Conservation (phyloP, 2,797 vertebrate genomes). For the Siniperca undulata region DNA sequence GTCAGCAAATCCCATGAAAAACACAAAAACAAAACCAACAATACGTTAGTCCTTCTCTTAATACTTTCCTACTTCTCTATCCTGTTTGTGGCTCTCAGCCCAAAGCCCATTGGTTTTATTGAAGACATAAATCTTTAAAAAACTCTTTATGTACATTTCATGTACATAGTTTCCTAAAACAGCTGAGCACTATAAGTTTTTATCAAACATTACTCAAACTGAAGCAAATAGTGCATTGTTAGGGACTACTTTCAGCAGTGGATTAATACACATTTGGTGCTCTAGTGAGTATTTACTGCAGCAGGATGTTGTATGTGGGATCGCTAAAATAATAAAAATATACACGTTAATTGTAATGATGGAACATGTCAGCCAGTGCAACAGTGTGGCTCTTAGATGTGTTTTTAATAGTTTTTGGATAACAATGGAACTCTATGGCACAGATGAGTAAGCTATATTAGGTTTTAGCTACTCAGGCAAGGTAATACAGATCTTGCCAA, state of each 20-base stretch:
- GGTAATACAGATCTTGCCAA: background rate
- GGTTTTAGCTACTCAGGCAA: background rate
- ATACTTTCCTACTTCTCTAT: background rate
- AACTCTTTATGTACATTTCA: background rate
- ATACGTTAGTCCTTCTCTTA: background rate
- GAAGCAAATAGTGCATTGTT: background rate
- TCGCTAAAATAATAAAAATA: too few species aligned
- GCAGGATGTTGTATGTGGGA: background rate
- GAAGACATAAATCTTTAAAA: slow-evolving; percentile 3
- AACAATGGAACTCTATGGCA: background rate
- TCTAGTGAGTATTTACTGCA: background rate
- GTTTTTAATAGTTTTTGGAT: background rate
- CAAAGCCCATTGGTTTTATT: background rate
- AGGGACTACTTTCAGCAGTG: background rate
- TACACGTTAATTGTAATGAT: too few species aligned
- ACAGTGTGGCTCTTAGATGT: background rate
- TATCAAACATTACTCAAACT: background rate
- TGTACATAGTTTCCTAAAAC: background rate
- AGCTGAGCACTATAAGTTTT: background rate
- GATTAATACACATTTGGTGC: background rate
- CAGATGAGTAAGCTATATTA: background rate
- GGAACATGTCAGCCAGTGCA: background rate
- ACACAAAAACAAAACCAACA: slow-evolving; percentile 27
- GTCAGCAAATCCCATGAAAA: background rate
- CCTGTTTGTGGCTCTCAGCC: background rate